Base-by-base conservation (phyloP, 2,113 vertebrate species). In the Mormyrus iriodes region DNA sequence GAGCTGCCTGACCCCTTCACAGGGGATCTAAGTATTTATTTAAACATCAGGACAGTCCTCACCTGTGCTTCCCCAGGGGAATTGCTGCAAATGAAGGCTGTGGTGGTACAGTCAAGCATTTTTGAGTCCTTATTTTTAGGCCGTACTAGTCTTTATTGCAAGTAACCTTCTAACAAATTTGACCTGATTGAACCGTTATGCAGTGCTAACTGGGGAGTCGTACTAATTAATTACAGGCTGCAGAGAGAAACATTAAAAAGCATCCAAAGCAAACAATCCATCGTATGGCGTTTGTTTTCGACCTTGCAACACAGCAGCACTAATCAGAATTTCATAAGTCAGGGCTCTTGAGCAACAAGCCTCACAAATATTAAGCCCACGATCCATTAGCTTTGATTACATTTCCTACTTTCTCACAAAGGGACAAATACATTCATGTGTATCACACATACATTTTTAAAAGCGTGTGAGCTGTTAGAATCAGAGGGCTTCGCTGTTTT, bases 281-380 rank as follows among this genome's bases (percentile, higher is more conserved):
- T 85, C 42, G 48, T 85, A 48, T 85, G 82, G 44, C 48, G n/a
- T 46, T 85, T 85, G 39, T 46, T 85, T 48, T 85, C 44, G 13
- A 46, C 39, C 39, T 85, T 85, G 82, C 48, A 85, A 85, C 17
- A 24, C 21, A 24, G 42, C 82, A 49, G 82, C 82, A 85, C 82
- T 85, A 46, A 85, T 85, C 24, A 85, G 82, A 44, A 85, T 85
- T 85, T 46, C 82, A 85, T 85, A 21, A 85, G 44, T 85, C 82
- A 85, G 82, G 10, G 21, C 44, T 85, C 44, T 85, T 5, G 9
- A 85, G 82, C 82, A 21, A 84, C 9, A 2, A 48, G 82, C 44
- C 82, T n/a, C 44, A 8, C 21, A 44, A 85, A 85, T 24, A 84
- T 49, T 10, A 85, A 27, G 8, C 10, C 19, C 4, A 48, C 82